Conservation (phyloP, 2,113 vertebrate genomes). For the Hippotragus niger region DNA sequence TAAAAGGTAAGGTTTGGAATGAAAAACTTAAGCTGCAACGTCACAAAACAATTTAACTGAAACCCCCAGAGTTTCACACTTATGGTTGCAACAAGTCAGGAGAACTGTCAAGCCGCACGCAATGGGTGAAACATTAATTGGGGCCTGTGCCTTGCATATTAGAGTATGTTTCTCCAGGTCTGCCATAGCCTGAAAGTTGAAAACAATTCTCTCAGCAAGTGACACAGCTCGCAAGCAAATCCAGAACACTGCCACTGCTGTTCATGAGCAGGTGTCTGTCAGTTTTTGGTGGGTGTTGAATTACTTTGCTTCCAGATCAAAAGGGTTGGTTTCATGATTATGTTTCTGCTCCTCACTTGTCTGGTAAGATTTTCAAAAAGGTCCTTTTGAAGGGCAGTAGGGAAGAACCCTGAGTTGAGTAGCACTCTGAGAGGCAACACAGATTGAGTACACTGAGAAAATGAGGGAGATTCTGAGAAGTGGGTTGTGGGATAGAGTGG, state of each 20-base stretch:
- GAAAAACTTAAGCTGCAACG: not conserved
- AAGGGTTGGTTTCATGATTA: not conserved
- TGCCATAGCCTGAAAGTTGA: conserved; percentile 18
- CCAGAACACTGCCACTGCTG: not conserved
- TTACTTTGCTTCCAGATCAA: conserved; percentile 1
- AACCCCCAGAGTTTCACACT: conserved; percentile 31
- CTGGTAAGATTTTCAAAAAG: conserved; percentile 16
- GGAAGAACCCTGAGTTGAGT: not conserved
- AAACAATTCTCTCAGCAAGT: conserved; percentile 21
- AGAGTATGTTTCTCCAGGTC: conserved; percentile 17
- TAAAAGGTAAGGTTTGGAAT: not conserved
- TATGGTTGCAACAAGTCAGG: conserved; percentile 13
- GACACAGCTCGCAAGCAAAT: conserved; percentile 13
- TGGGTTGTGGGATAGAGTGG: not conserved
- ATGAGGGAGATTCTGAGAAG: not conserved
- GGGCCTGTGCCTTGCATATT: not conserved
- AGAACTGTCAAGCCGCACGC: not conserved
- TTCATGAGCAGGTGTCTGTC: not conserved
- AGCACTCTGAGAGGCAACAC: not conserved
- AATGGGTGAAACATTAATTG: conserved; percentile 22
- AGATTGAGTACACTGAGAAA: not conserved
- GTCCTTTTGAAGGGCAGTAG: not conserved
- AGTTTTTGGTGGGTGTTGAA: not conserved
- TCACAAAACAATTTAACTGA: conserved; percentile 32
- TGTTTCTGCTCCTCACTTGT: not conserved